Evolutionary conservation across 2,888 invertebrate species (phyloP), one percentile per base, ranked within the genome.

Genomic region (Cerastis rubricosa): DNA sequence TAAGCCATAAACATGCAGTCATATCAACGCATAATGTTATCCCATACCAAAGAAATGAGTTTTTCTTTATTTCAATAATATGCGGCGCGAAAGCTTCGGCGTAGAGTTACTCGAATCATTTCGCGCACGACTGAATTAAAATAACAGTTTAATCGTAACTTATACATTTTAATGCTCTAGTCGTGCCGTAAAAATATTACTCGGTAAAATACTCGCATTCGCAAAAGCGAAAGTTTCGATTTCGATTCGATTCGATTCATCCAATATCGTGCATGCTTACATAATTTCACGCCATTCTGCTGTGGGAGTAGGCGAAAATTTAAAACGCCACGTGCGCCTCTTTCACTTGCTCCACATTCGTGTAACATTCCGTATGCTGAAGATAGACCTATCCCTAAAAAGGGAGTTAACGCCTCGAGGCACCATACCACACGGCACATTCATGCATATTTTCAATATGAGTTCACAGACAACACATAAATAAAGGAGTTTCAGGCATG

Each of bases 1-100:
- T 96, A 92, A 91, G 93, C 93, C 90, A 96, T 96, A 96, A 96
- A 96, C 92, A 94, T 91, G 91, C 90, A 89, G 89, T 91, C 92
- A 93, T 94, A 96, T 95, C 94, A 94, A 95, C 94, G 91, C 92
- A 94, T 94, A 93, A 94, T 94, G 91, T 91, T 91, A 91, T 93
- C 89, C 90, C 89, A 88, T 89, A 59, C 77, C 57, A 88, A 91
- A 91, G 92, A 93, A 94, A 91, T 89, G 87, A 87, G 89, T 91
- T 92, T 88, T 88, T 93, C 90, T 94, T 94, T 94, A 93, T 94
- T 95, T 93, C 92, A 94, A 94, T 93, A 94, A 89, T 91, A 88
- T 86, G 83, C 85, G 75, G 87, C 83, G 83, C 83, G 67, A 89
- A 83, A 83, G 81, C 81, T 85, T 86, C 86, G 86, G 87, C 84